phyloP scores from a whole-genome alignment of 2,797 vertebrate genomes.

The Allenopithecus nigroviridis region DNA sequence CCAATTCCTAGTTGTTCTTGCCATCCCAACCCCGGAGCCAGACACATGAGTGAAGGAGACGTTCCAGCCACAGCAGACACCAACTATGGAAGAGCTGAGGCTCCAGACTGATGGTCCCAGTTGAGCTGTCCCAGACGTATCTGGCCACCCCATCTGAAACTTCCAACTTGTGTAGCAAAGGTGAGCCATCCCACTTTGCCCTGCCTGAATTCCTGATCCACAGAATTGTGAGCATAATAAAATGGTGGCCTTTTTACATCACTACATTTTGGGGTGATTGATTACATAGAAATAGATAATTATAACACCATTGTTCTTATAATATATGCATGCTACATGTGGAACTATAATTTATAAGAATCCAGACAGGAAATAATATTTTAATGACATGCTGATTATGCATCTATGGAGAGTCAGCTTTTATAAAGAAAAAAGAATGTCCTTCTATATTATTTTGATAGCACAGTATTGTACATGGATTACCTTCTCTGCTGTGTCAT shows the following conservation, averaged over 20 bases:
- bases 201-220: background rate
- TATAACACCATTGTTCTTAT: background rate
- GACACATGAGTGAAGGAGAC: background rate
- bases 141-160: background rate
- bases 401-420: conserved; percentile 2
- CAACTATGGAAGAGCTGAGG: background rate
- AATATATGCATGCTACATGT: background rate
- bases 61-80: background rate
- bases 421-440: background rate
- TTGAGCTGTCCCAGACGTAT: background rate
- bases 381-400: background rate
- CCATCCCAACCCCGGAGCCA: background rate
- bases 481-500: background rate
- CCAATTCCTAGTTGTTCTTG: background rate
- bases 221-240: background rate
- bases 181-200: background rate
- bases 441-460: background rate
- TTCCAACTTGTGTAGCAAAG: background rate
- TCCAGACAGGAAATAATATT: background rate
- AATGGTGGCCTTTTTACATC: background rate
- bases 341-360: background rate
- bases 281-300: background rate
- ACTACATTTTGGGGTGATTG: background rate
- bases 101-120: background rate
- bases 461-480: background rate